Evolutionary conservation across 2,797 vertebrate genomes (phyloP).

Genomic region (Malurus leucopterus): DNA sequence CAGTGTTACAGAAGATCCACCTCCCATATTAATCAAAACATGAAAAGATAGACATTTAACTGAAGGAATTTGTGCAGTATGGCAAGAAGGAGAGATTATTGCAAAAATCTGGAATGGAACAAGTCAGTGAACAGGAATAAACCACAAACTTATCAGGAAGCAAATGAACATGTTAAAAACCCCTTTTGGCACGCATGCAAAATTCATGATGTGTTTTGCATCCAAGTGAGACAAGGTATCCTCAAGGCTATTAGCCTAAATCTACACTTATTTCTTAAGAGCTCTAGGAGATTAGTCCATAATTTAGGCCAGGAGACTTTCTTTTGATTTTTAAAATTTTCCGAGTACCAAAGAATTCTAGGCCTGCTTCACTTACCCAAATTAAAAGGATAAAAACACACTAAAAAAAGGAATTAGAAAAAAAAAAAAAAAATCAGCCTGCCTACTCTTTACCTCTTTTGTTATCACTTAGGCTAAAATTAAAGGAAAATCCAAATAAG

Average conservation of each 20-base stretch:
- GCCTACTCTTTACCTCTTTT: neutral
- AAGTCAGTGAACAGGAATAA: neutral
- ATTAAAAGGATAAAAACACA: neutral
- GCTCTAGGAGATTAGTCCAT: neutral
- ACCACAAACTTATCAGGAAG: neutral
- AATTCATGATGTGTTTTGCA: neutral
- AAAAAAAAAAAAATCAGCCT: neutral
- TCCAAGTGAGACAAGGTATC: neutral
- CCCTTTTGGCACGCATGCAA: neutral
- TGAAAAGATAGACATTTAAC: neutral
- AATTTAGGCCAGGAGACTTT: neutral
- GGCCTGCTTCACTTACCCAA: neutral
- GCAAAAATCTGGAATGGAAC: conserved; percentile 15
- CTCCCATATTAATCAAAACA: conserved; percentile 45
- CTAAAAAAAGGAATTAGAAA: neutral
- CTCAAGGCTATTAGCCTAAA: neutral
- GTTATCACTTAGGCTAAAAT: neutral
- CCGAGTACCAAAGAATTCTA: neutral
- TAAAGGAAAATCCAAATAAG: neutral
- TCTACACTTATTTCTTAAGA: neutral
- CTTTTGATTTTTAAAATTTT: neutral
- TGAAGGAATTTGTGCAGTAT: neutral
- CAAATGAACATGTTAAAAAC: neutral
- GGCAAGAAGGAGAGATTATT: conserved; percentile 7
- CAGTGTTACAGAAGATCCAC: conserved; percentile 20